phyloP scores from a whole-genome alignment of 2,888 invertebrate genomes.

The Tubiluchus corallicola region DNA sequence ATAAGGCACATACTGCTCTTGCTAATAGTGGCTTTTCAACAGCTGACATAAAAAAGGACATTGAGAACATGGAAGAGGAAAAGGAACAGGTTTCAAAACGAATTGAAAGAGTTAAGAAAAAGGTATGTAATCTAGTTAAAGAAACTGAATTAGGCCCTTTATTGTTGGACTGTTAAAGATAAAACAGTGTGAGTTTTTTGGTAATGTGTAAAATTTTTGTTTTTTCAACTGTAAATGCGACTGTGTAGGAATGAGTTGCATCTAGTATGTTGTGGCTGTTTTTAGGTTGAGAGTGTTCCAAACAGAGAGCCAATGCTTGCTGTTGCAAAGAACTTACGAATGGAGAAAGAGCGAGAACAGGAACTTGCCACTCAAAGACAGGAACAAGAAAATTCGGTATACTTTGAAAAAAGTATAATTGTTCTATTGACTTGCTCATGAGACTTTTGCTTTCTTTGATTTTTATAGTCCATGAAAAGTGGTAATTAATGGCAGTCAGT shows the following conservation, averaged over 20 bases:
- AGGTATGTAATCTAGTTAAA: too few species aligned
- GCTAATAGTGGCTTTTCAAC: constrained; percentile 44
- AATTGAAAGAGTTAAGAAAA: constrained; percentile 38
- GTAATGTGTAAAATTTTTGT: too few species aligned
- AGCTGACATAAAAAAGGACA: constrained; percentile 60
- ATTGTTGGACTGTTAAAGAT: too few species aligned
- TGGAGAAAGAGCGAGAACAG: constrained; percentile 40
- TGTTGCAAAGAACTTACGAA: constrained; percentile 36
- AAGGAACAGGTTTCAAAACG: constrained; percentile 49
- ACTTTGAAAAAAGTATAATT: too few species aligned
- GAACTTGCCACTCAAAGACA: constrained; percentile 38
- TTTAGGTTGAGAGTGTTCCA: constrained; percentile 42
- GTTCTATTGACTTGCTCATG: too few species aligned
- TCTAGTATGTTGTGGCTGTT: constrained; percentile 9
- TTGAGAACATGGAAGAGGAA: constrained; percentile 68
- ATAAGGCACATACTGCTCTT: constrained; percentile 46
- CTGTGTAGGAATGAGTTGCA: neutral
- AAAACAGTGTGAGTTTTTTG: too few species aligned
- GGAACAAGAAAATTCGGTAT: constrained; percentile 36
- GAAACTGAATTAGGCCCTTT: too few species aligned
- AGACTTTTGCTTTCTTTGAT: too few species aligned
- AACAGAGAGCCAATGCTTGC: constrained; percentile 45
- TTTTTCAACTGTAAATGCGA: too few species aligned
- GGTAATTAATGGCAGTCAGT: too few species aligned
- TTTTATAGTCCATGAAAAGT: too few species aligned